These are phyloP conservation scores for Drosophila hydei DNA, from an alignment of 1,140 invertebrate species.

Conservation along the genomic window DNA sequence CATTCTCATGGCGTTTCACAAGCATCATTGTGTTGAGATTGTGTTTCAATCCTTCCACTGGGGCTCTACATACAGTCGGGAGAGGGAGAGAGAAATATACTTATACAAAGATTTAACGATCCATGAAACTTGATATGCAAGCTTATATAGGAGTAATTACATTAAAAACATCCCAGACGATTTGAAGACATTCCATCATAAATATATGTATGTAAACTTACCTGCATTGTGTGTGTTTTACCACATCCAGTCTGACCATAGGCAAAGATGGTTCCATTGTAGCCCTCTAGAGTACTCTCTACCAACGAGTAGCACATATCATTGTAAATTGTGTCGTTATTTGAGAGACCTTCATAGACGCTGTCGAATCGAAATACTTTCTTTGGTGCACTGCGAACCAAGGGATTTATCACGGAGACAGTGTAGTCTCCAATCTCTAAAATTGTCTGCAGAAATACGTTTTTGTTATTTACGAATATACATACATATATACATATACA, in stretches of 20 bases:
- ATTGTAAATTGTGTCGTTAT: constrained; percentile 93
- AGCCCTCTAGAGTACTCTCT: constrained; percentile 93
- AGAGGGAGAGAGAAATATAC: too few relatives aligned
- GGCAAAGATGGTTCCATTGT: constrained; percentile 94
- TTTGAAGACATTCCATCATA: too few relatives aligned
- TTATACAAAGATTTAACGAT: too few relatives aligned
- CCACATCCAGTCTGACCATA: constrained; percentile 95
- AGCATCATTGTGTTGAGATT: too few relatives aligned
- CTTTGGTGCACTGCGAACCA: constrained; percentile 84
- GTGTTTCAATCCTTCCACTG: too few relatives aligned
- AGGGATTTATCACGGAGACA: constrained; percentile 84
- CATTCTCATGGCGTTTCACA: too few relatives aligned
- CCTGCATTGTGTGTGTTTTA: constrained; percentile 93
- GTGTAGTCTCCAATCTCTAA: constrained; percentile 88
- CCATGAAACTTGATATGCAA: too few relatives aligned
- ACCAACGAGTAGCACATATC: constrained; percentile 95
- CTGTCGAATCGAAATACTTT: constrained; percentile 94
- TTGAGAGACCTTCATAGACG: constrained; percentile 91
- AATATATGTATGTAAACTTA: too few relatives aligned
- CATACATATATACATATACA: too few relatives aligned
- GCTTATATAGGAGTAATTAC: too few relatives aligned
- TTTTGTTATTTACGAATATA: not conserved
- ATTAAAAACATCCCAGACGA: too few relatives aligned
- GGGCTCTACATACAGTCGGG: too few relatives aligned
- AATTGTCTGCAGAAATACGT: constrained; percentile 86